phyloP scores from a whole-genome alignment of 2,888 invertebrate species.

The Aporophyla nigra region DNA sequence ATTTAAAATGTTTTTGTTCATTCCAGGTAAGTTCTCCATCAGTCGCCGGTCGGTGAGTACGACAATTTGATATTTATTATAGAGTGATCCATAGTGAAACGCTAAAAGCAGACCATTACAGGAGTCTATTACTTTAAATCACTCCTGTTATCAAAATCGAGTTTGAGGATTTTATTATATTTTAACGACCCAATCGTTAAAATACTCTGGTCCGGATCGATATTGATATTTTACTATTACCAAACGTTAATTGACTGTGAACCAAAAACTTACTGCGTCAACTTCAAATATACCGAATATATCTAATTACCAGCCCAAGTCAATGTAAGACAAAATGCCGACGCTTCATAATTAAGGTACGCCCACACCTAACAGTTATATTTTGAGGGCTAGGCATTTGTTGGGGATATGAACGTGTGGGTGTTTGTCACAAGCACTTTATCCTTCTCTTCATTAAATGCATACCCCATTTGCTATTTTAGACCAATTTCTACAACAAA shows the following conservation, averaged over 20 bases:
- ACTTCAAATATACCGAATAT: neutral
- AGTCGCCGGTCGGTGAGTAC: slow-evolving; percentile 65
- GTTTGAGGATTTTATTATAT: slow-evolving; percentile 62
- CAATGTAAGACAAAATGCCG: neutral
- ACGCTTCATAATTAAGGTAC: slow-evolving; percentile 25
- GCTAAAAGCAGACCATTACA: slow-evolving; percentile 64
- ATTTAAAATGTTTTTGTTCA: slow-evolving; percentile 47
- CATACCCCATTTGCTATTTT: slow-evolving; percentile 18
- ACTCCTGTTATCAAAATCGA: slow-evolving; percentile 63
- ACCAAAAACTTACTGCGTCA: neutral
- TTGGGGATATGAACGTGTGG: neutral
- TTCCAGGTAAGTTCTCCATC: slow-evolving; percentile 71
- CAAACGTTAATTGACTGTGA: neutral
- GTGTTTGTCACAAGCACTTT: slow-evolving; percentile 11
- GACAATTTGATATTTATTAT: slow-evolving; percentile 64
- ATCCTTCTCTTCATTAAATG: slow-evolving; percentile 25
- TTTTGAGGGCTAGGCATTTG: slow-evolving; percentile 12
- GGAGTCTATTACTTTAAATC: slow-evolving; percentile 64
- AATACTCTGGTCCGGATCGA: slow-evolving; percentile 25
- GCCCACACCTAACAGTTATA: neutral
- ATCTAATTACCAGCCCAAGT: slow-evolving; percentile 24
- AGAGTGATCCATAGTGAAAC: slow-evolving; percentile 47
- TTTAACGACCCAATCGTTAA: slow-evolving; percentile 60
- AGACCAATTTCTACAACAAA: slow-evolving; percentile 20
- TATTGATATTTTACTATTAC: slow-evolving; percentile 28